These are phyloP conservation scores for Channallabes apus DNA, from an alignment of 2,797 vertebrate species.

Conservation along the genomic window DNA sequence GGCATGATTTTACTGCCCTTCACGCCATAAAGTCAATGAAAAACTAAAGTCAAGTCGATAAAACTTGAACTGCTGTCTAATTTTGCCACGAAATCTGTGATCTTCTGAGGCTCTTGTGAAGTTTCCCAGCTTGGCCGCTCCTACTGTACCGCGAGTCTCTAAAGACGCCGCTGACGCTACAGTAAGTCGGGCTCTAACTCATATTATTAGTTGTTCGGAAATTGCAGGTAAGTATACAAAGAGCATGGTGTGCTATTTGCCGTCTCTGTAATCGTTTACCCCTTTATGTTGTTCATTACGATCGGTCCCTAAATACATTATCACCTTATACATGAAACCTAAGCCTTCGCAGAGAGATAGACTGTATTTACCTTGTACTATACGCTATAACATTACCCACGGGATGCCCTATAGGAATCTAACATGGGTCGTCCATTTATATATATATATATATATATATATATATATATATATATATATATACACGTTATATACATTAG, in stretches of 20 bases:
- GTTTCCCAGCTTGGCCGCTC: constrained; percentile 44
- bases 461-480: not conserved
- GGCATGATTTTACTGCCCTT: constrained; percentile 56
- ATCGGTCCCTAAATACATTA: constrained; percentile 47
- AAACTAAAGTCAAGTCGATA: constrained; percentile 53
- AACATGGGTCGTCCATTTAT: constrained; percentile 19
- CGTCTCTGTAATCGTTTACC: constrained; percentile 41
- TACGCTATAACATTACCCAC: constrained; percentile 52
- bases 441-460: not conserved
- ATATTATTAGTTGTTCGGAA: constrained; percentile 29
- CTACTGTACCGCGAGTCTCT: constrained; percentile 31
- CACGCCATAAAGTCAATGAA: constrained; percentile 55
- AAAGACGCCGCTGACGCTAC: constrained; percentile 5
- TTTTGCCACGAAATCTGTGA: constrained; percentile 48
- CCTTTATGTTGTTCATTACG: constrained; percentile 42
- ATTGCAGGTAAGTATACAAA: constrained; percentile 40
- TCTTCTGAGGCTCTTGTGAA: constrained; percentile 47
- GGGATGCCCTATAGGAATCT: constrained; percentile 37
- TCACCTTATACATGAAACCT: constrained; percentile 56
- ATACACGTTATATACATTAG: not conserved
- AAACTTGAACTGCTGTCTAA: constrained; percentile 55
- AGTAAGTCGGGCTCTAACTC: constrained; percentile 2
- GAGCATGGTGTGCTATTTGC: constrained; percentile 40
- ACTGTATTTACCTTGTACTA: constrained; percentile 65
- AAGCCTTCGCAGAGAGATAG: constrained; percentile 56